A percentile compares a stretch with the other conserved stretches of the same genome.
Conservation (phyloP, 2,113 vertebrate genomes). For the Phaetusa simplex region DNA sequence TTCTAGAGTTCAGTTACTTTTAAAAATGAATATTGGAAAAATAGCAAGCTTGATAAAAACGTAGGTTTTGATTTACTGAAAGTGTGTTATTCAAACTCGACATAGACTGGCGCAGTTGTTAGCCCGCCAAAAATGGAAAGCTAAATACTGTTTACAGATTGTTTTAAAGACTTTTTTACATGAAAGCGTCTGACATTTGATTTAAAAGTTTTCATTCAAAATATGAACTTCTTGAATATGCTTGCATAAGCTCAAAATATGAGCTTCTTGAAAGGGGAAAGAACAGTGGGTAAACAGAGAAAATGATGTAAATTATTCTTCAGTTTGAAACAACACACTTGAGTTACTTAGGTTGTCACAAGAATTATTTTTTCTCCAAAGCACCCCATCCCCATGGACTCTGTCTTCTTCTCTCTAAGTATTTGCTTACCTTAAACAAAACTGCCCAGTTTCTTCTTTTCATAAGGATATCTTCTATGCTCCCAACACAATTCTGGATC, state of each 20-base stretch:
- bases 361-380: background rate
- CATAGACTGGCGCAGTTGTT: background rate
- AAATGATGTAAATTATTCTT: background rate
- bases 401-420: background rate
- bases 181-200: background rate
- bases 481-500: background rate
- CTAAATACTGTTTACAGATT: background rate
- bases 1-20: background rate
- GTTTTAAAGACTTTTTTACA: background rate
- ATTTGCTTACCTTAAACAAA: background rate
- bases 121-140: background rate
- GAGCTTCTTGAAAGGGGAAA: background rate
- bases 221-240: background rate
- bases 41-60: background rate
- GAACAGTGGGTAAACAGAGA: background rate
- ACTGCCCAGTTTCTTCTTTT: background rate
- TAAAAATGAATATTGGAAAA: background rate
- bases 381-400: background rate
- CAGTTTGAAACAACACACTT: background rate
- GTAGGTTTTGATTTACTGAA: background rate
- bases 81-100: background rate
- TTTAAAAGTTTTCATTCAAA: background rate
- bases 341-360: background rate
- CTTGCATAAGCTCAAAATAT: no score
- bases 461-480: background rate